A percentile compares a stretch with the other conserved stretches of the same genome.
These are phyloP conservation scores for Suillia variegata DNA, from an alignment of 2,888 invertebrate genomes.

Conservation along the genomic window DNA sequence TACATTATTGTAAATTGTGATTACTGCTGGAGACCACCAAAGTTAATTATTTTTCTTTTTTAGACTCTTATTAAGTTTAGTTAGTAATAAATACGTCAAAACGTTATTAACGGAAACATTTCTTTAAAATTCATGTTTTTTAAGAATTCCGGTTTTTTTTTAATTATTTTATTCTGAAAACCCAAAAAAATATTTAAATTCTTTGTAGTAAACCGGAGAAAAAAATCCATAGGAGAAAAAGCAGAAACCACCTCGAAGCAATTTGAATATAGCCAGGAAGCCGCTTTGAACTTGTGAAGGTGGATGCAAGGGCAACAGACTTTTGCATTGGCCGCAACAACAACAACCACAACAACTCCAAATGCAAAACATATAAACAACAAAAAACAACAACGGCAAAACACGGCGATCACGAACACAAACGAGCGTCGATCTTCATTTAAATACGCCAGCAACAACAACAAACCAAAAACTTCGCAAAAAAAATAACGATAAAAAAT, in stretches of 20 bases:
- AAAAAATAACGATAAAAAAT: conserved; percentile 40
- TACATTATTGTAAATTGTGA: too few species aligned
- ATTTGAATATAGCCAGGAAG: not conserved
- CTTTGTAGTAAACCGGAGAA: too few species aligned
- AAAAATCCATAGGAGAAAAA: too few species aligned
- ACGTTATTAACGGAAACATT: too few species aligned
- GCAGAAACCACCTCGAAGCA: not conserved
- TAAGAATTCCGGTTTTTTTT: too few species aligned
- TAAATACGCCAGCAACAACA: conserved; percentile 16
- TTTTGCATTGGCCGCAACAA: conserved; percentile 29
- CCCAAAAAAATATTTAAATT: too few species aligned
- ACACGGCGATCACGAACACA: conserved; percentile 12
- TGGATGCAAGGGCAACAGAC: conserved; percentile 1
- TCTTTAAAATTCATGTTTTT: too few species aligned
- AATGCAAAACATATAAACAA: conserved; percentile 5
- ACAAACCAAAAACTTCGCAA: conserved; percentile 27
- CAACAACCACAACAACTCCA: conserved; percentile 16
- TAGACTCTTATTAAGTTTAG: too few species aligned
- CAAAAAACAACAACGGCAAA: conserved; percentile 18
- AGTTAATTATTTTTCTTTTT: too few species aligned
- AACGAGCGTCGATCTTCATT: conserved; percentile 20
- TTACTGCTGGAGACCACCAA: too few species aligned
- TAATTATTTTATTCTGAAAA: too few species aligned
- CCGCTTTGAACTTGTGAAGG: conserved; percentile 1
- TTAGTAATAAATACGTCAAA: too few species aligned